Evolutionary conservation across 2,113 vertebrate species (phyloP).

Genomic region (Etia nguti): DNA sequence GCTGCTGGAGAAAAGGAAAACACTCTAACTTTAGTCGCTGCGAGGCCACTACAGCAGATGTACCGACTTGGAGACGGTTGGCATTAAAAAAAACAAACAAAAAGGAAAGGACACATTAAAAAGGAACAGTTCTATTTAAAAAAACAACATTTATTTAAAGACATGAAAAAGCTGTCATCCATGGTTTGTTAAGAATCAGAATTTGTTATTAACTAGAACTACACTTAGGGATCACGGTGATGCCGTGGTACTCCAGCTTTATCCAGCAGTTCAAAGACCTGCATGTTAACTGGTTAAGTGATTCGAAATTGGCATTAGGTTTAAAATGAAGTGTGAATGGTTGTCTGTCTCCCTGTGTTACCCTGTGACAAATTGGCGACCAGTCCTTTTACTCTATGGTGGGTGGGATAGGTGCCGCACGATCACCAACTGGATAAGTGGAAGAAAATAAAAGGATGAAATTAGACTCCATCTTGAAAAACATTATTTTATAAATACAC

Average conservation of each 20-base stretch:
- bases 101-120: neutral
- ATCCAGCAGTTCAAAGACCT: neutral
- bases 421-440: neutral
- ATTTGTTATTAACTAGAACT: neutral
- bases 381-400: neutral
- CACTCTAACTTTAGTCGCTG: neutral
- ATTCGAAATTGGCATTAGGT: neutral
- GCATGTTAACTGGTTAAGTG: neutral
- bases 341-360: neutral
- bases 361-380: rapidly evolving
- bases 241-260: neutral
- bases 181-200: neutral
- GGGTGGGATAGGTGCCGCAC: neutral
- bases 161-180: neutral
- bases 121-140: neutral
- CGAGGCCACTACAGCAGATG: neutral
- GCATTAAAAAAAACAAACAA: neutral
- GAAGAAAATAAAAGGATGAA: neutral
- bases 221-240: neutral
- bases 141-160: neutral
- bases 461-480: neutral
- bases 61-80: neutral
- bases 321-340: neutral
- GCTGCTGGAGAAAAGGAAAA: slow-evolving; percentile 54
- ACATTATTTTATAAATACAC: neutral